These are phyloP conservation scores for Ploceus nigricollis DNA, from an alignment of 2,113 vertebrate genomes.

Conservation along the genomic window DNA sequence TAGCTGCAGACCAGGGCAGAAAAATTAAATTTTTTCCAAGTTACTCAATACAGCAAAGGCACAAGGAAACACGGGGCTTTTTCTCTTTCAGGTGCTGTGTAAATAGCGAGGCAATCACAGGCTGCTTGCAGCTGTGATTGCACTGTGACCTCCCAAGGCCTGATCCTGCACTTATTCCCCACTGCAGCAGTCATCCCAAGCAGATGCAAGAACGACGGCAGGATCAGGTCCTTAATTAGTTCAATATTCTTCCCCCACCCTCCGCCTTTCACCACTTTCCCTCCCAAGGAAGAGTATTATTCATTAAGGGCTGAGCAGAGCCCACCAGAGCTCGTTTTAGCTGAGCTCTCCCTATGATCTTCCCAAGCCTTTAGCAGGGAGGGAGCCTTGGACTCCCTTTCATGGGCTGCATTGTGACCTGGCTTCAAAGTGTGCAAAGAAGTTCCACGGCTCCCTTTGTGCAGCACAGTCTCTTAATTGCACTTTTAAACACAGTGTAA, in stretches of 20 bases:
- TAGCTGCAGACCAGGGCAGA: neutral
- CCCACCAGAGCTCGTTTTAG: constrained; percentile 62
- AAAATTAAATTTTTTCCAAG: neutral
- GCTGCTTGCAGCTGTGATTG: neutral
- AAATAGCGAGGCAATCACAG: accelerated
- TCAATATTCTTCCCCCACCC: neutral
- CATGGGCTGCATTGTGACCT: constrained; percentile 77
- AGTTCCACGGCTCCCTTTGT: constrained; percentile 77
- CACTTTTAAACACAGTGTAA: constrained; percentile 85
- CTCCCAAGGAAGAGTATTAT: constrained; percentile 64
- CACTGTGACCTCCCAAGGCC: neutral
- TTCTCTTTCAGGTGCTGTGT: neutral
- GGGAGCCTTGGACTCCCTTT: constrained; percentile 71
- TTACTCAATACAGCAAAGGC: neutral
- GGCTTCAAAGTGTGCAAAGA: constrained; percentile 80
- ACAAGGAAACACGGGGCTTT: neutral
- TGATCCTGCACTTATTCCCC: neutral
- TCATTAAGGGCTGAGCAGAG: constrained; percentile 62
- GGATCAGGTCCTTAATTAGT: constrained; percentile 4
- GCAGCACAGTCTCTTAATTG: constrained; percentile 79
- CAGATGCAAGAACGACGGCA: neutral
- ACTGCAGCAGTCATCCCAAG: neutral
- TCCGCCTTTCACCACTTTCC: neutral
- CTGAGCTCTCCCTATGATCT: constrained; percentile 70
- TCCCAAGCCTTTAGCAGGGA: constrained; percentile 68